Evolutionary conservation across 2,113 vertebrate genomes (phyloP).

Genomic region (Eulemur macaco): DNA sequence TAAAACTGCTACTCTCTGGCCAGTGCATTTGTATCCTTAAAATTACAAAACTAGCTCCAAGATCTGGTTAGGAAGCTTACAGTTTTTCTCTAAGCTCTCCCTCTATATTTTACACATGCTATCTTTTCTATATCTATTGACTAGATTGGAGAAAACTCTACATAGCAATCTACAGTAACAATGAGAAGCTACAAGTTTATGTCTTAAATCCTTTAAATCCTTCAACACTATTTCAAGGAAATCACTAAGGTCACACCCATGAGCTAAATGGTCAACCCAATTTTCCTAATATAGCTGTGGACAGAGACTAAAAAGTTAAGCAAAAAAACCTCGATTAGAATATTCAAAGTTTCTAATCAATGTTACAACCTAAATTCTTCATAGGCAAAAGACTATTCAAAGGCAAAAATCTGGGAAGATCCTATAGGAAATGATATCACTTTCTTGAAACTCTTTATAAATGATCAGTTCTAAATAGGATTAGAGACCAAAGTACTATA

Average conservation of each 20-base stretch:
- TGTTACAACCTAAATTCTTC: background rate
- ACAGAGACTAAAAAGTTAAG: conserved; percentile 29
- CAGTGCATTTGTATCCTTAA: background rate
- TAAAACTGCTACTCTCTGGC: background rate
- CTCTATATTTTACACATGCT: background rate
- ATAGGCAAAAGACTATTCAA: background rate
- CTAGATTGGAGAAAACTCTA: background rate
- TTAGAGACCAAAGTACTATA: background rate
- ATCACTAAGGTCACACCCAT: conserved; percentile 45
- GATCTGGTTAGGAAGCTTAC: background rate
- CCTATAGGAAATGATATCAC: background rate
- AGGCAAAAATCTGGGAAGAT: background rate
- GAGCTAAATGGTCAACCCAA: conserved; percentile 9
- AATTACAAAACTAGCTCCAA: conserved; percentile 18
- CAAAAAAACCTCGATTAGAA: background rate
- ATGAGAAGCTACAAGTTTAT: background rate
- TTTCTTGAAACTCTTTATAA: background rate
- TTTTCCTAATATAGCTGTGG: background rate
- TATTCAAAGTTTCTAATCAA: background rate
- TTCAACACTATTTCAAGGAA: conserved; percentile 37
- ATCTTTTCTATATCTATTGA: background rate
- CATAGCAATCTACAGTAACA: background rate
- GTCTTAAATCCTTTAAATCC: background rate
- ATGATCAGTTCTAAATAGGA: background rate
- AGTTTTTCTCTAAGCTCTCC: conserved; percentile 55